Conservation (phyloP, 2,113 vertebrate species). For the Hippoglossus stenolepis region DNA sequence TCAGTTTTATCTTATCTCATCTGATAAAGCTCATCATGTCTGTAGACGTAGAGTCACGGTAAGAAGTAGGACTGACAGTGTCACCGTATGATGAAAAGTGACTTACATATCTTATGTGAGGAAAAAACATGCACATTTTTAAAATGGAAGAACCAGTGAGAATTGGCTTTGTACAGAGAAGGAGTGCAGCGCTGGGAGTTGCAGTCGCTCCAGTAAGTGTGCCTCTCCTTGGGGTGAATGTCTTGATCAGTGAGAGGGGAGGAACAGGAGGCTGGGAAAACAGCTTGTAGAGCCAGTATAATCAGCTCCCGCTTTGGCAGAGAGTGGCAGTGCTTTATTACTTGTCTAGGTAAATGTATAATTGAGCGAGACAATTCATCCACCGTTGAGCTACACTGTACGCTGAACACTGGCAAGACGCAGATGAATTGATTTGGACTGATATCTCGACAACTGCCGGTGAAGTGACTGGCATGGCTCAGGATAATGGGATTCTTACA, state of each 20-base stretch:
- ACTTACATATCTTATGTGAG: neutral
- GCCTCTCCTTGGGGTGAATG: slow-evolving; percentile 56
- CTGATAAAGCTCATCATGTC: slow-evolving; percentile 18
- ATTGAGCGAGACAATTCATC: slow-evolving; percentile 66
- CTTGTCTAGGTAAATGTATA: slow-evolving; percentile 71
- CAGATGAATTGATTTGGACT: slow-evolving; percentile 28
- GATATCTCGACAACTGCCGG: slow-evolving; percentile 18
- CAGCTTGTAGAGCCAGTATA: slow-evolving; percentile 69
- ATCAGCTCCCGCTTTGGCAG: slow-evolving; percentile 67
- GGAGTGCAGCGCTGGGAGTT: slow-evolving; percentile 20
- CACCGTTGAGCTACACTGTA: slow-evolving; percentile 39
- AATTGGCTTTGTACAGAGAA: slow-evolving; percentile 7
- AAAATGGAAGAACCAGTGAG: slow-evolving; percentile 7
- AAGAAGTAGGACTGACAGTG: slow-evolving; percentile 3
- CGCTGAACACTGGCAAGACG: slow-evolving; percentile 5
- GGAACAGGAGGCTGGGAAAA: slow-evolving; percentile 70
- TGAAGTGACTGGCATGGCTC: slow-evolving; percentile 30
- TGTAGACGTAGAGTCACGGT: slow-evolving; percentile 20
- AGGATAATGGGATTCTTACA: neutral
- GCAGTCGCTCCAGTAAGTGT: slow-evolving; percentile 35
- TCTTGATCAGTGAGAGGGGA: slow-evolving; percentile 70
- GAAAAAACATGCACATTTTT: neutral
- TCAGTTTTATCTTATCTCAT: too few relatives aligned
- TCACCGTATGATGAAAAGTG: slow-evolving; percentile 25
- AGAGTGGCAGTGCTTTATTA: slow-evolving; percentile 74